Evolutionary conservation across 2,888 invertebrate species (phyloP).

Genomic region (Chydorus sphaericus): DNA sequence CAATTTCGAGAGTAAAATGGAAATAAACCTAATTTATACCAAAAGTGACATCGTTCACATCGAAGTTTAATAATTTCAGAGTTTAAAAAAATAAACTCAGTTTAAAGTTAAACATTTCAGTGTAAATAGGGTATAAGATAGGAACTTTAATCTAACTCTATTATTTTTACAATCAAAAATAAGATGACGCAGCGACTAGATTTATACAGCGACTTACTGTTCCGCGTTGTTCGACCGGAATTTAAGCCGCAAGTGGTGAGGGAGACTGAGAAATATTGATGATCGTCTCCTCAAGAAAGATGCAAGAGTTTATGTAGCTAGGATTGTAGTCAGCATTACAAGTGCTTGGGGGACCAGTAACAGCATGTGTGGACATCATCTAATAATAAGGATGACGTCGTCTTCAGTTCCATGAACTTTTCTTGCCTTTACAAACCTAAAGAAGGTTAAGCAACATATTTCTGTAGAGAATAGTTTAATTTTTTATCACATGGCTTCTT

Average conservation of each 20-base stretch:
- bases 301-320: neutral
- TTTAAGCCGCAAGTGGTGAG: constrained; percentile 61
- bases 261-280: constrained; percentile 6
- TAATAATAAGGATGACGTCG: constrained; percentile 39
- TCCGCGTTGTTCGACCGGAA: constrained; percentile 51
- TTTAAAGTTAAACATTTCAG: too few species aligned
- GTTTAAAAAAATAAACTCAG: too few species aligned
- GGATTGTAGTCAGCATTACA: neutral
- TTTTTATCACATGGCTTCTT: neutral
- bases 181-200: constrained; percentile 89
- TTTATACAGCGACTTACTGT: constrained; percentile 63
- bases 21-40: too few species aligned
- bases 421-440: constrained; percentile 38
- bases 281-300: neutral
- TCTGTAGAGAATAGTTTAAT: constrained; percentile 28
- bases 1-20: too few species aligned
- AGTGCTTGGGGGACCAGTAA: neutral
- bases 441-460: constrained; percentile 40
- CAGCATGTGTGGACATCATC: neutral
- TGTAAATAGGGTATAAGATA: too few species aligned
- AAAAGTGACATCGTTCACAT: too few species aligned
- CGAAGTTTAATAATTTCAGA: too few species aligned
- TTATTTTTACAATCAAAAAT: too few species aligned
- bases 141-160: too few species aligned
- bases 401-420: constrained; percentile 49